Evolutionary conservation across 2,888 invertebrate genomes (phyloP).

Genomic region (Ganaspis brasiliensis): DNA sequence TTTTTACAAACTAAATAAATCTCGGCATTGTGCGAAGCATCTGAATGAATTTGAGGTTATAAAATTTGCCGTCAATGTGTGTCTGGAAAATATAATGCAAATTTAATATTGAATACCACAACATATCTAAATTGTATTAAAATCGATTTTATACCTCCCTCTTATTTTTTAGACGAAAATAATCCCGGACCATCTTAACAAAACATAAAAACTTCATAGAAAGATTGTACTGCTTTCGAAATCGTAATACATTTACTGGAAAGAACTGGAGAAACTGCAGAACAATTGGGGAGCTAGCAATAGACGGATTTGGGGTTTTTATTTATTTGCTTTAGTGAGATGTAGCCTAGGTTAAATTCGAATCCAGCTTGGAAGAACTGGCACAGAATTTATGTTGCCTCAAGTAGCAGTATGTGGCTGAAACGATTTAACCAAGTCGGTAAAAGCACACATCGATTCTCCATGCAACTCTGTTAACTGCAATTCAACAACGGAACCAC

Average conservation of each 20-base stretch:
- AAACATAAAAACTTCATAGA: no score
- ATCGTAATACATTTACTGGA: neutral
- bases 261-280: neutral
- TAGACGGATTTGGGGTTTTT: conserved; percentile 2
- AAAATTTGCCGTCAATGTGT: no score
- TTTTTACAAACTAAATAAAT: no score
- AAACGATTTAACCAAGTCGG: conserved; percentile 21
- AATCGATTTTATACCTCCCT: no score
- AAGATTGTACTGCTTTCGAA: neutral
- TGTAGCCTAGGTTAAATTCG: conserved; percentile 4
- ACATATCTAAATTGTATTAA: no score
- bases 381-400: conserved; percentile 12
- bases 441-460: conserved; percentile 34
- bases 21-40: no score
- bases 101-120: no score
- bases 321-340: neutral
- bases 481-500: conserved; percentile 25
- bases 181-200: no score
- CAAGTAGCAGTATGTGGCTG: conserved; percentile 36
- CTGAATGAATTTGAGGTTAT: no score
- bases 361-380: neutral
- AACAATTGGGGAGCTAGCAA: neutral
- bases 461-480: conserved; percentile 21
- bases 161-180: no score
- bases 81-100: no score